A percentile compares a stretch with the other conserved stretches of the same genome.
Evolutionary conservation across 2,113 vertebrate species (phyloP).

Genomic region (Apus apus): DNA sequence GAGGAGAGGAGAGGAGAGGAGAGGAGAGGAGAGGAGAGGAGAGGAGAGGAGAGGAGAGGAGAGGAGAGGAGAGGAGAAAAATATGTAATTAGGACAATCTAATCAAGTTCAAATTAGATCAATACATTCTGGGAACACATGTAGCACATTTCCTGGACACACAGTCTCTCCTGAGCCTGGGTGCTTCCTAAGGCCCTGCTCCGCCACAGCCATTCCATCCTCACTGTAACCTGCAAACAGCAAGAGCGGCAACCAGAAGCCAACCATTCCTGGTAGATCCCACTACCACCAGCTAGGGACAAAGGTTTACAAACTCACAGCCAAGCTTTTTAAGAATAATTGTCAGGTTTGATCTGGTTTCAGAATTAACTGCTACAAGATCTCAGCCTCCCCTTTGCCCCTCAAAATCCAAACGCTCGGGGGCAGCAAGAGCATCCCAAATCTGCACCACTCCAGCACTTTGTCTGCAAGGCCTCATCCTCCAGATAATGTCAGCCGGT

Average conservation of each 20-base stretch:
- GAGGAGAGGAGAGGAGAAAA: background rate
- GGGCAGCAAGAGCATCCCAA: background rate
- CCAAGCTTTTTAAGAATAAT: background rate
- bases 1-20: too few species aligned
- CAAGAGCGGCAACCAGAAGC: background rate
- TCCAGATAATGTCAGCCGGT: accelerated
- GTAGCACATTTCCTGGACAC: background rate
- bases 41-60: too few species aligned
- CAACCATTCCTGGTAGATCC: background rate
- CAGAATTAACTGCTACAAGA: background rate
- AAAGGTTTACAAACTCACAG: background rate
- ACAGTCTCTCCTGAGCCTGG: accelerated
- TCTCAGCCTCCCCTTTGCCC: background rate
- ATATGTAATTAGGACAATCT: background rate
- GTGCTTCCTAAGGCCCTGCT: background rate
- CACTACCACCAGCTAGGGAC: background rate
- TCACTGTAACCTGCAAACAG: background rate
- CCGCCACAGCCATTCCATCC: background rate
- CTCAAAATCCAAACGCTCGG: accelerated
- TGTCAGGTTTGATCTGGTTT: background rate
- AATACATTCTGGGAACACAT: background rate
- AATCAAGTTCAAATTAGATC: background rate
- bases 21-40: accelerated
- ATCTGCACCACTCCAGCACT: background rate
- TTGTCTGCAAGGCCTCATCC: background rate